phyloP scores from a whole-genome alignment of 1,140 invertebrate species.

The Xylocopa sonorina region DNA sequence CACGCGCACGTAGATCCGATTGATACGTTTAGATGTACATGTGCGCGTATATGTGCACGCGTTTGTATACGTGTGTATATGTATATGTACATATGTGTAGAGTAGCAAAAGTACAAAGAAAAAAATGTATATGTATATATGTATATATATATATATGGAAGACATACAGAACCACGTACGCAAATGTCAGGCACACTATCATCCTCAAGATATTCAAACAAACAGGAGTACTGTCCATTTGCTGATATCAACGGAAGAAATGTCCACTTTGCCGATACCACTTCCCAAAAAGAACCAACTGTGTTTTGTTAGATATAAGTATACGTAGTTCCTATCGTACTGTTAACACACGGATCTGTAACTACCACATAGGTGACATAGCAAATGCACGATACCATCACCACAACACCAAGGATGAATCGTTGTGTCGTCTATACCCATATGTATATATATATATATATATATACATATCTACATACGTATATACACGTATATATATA shows the following conservation, averaged over 20 bases:
- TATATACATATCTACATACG: conserved; percentile 33
- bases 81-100: conserved; percentile 8
- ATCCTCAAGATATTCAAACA: conserved; percentile 40
- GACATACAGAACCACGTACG: conserved; percentile 61
- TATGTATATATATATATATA: conserved; percentile 45
- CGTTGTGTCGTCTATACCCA: conserved; percentile 53
- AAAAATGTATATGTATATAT: too few species aligned
- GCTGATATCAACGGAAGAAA: conserved; percentile 71
- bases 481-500: conserved; percentile 27
- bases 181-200: conserved; percentile 72
- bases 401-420: conserved; percentile 79
- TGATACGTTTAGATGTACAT: conserved; percentile 15
- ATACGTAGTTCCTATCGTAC: conserved; percentile 10
- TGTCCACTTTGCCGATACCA: conserved; percentile 64
- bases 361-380: conserved; percentile 77
- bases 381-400: conserved; percentile 82
- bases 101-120: background rate
- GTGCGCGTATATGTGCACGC: background rate
- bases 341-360: conserved; percentile 56
- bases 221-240: conserved; percentile 75
- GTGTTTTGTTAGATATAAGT: conserved; percentile 47
- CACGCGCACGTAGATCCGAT: conserved; percentile 42
- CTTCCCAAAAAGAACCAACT: conserved; percentile 56
- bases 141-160: conserved; percentile 1
- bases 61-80: conserved; percentile 23